Base-by-base conservation (phyloP, 2,113 vertebrate genomes). In the Athene noctua region DNA sequence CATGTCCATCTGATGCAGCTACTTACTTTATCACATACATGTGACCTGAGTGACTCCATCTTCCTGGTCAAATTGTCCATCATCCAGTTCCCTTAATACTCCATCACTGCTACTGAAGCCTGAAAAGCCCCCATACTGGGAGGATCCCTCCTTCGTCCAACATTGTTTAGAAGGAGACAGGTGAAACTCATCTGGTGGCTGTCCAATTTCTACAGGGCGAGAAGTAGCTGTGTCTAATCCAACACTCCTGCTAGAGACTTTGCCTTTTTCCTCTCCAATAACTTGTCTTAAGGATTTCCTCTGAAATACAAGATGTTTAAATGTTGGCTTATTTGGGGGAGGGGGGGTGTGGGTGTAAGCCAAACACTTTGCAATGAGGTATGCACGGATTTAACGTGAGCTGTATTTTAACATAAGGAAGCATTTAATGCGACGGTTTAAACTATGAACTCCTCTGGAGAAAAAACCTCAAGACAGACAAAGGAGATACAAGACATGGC, bases 1-100 rank as follows among this genome's bases (percentile, higher is more conserved):
- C 94, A 94, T n/a, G 85, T 94, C 71, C 90, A 86, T 92, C 81
- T 34, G 20, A 73, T 52, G 61, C 71, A 90, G 73, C 63, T 84
- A 82, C 90, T 88, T 92, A 93, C 47, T 47, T 29, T 17, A 86
- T 99, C 96, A 99, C 98, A 99, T 99, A 67, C 99, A 99, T 1
- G 99, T 99, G 97, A 99, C 99, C 96, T 99, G 99, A 15, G 98
- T 98, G n/a, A 98, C 99, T 44, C 99, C 99, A 34, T 99, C 99
- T 27, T 99, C 99, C 90, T 99, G 99, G 80, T 99, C 99, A 32
- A 99, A 98, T 66, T 98, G 98, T 34, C 98, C 98, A 13, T 99
- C 99, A 44, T 99, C 99, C 83, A 99, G 96, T 82, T 99, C 99
- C 58, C 98, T 98, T 40, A 99, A 94, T 73, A 98, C 97, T 55